Percentiles rank a stretch among this genome's conserved stretches.
Evolutionary conservation across 23 tunicate genomes (phyloP).

Genomic region (Trididemnum clinides): DNA sequence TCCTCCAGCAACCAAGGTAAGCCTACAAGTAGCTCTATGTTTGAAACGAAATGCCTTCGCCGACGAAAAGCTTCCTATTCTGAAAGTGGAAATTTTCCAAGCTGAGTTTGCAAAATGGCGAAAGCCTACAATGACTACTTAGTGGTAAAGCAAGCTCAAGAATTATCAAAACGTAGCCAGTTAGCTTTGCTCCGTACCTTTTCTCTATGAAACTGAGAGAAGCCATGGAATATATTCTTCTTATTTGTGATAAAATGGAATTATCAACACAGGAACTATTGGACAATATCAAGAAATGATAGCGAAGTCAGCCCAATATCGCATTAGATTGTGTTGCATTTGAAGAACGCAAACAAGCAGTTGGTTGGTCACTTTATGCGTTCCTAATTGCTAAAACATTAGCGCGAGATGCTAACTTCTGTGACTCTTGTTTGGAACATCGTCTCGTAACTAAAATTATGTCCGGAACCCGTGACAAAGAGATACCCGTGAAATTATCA

Average conservation of each 20-base stretch:
- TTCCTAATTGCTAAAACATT: neutral
- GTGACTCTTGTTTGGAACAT: neutral
- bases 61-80: neutral
- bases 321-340: constrained; percentile 1
- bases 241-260: neutral
- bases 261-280: neutral
- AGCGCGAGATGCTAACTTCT: neutral
- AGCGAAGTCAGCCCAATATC: neutral
- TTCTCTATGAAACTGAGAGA: neutral
- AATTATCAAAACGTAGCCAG: neutral
- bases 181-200: neutral
- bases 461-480: constrained; percentile 2
- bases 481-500: neutral
- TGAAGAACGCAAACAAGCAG: neutral
- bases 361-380: neutral
- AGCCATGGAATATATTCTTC: neutral
- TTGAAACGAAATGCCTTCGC: neutral
- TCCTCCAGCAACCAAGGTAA: too few relatives aligned
- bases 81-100: neutral
- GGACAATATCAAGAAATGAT: neutral
- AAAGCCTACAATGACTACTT: neutral
- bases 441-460: neutral
- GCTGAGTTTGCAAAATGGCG: neutral
- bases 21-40: too few relatives aligned
- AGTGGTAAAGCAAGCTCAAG: neutral